Percentiles rank a stretch among this genome's conserved stretches.
These are phyloP conservation scores for Paradisaea rubra DNA, from an alignment of 2,113 vertebrate species.

Conservation along the genomic window DNA sequence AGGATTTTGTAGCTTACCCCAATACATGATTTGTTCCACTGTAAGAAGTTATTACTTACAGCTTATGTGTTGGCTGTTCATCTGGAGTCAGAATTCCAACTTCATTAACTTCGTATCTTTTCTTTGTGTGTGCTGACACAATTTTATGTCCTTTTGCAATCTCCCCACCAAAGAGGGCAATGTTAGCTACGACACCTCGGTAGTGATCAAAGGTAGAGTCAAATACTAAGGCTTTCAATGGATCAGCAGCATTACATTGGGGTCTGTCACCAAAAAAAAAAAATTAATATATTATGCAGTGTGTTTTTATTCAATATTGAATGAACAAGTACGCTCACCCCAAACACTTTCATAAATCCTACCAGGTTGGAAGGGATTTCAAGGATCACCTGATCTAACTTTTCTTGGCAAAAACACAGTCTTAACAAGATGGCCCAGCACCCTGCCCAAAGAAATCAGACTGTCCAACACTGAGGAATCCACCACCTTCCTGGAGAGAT, in stretches of 20 bases:
- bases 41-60: conserved; percentile 68
- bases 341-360: not conserved
- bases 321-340: not conserved
- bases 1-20: not conserved
- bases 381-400: not conserved
- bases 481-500: not conserved
- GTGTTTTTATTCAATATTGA: not conserved
- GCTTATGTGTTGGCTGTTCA: conserved; percentile 77
- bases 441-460: not conserved
- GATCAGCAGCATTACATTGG: conserved; percentile 61
- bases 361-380: not conserved
- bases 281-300: not conserved
- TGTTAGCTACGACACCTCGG: conserved; percentile 87
- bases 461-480: not conserved
- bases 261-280: conserved; percentile 70
- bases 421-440: not conserved
- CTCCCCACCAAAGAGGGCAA: conserved; percentile 85
- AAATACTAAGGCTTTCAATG: conserved; percentile 90
- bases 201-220: conserved; percentile 95
- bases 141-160: conserved; percentile 87
- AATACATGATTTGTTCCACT: not conserved
- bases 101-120: conserved; percentile 90
- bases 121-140: conserved; percentile 80
- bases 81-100: conserved; percentile 87
- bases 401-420: not conserved